Conservation (phyloP, 1,140 invertebrate species). For the Drosophila kikkawai region DNA sequence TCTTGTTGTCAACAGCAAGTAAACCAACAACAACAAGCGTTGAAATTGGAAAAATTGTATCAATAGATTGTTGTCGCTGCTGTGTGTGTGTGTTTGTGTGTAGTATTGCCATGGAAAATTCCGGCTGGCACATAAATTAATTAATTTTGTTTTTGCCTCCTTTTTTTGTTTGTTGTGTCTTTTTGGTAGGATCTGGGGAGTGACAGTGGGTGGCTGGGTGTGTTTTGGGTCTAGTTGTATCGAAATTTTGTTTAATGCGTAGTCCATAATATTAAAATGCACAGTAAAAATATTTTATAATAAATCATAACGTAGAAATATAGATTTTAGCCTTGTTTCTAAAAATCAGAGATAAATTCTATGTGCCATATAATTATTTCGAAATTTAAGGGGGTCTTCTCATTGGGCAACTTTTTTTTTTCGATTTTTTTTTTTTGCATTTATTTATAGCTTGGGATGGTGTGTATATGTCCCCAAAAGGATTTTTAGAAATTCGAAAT, state of each 20-base stretch:
- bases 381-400: too few relatives aligned
- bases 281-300: not conserved
- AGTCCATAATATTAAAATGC: slow-evolving; percentile 41
- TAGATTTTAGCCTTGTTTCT: not conserved
- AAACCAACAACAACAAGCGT: slow-evolving; percentile 52
- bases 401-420: too few relatives aligned
- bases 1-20: slow-evolving; percentile 48
- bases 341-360: not conserved
- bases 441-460: too few relatives aligned
- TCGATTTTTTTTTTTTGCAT: too few relatives aligned
- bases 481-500: too few relatives aligned
- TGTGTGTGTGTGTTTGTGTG: slow-evolving; percentile 35
- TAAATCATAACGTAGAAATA: not conserved
- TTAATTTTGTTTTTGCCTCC: slow-evolving; percentile 76
- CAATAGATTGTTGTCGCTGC: slow-evolving; percentile 59
- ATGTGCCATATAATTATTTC: not conserved
- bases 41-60: slow-evolving; percentile 81
- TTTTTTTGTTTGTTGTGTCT: slow-evolving; percentile 43
- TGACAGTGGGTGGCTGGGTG: not conserved
- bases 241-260: slow-evolving; percentile 54
- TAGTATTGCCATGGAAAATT: slow-evolving; percentile 78
- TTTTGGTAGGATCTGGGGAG: not conserved
- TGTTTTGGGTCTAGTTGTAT: slow-evolving; percentile 12
- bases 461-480: too few relatives aligned
- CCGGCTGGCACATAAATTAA: slow-evolving; percentile 76